These are phyloP conservation scores for Ctenodactylus gundi DNA, from an alignment of 2,113 vertebrate genomes.

Conservation along the genomic window DNA sequence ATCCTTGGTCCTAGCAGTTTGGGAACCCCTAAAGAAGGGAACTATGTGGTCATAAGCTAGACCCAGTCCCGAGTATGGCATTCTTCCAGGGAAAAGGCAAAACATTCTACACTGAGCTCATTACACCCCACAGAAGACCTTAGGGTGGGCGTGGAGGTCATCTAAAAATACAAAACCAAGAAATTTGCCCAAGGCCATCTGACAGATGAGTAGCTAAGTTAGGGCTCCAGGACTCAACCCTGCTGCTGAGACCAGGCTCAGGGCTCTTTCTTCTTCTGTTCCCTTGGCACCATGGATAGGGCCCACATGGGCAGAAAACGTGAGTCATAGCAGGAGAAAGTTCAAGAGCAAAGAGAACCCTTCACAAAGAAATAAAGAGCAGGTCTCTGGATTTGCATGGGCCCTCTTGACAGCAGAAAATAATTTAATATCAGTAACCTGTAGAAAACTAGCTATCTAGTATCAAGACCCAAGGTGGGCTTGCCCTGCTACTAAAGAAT, in stretches of 20 bases:
- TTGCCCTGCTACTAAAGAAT: not conserved
- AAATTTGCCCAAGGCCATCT: not conserved
- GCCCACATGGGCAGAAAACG: not conserved
- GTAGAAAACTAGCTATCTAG: not conserved
- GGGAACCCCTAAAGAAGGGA: not conserved
- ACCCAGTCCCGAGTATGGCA: not conserved
- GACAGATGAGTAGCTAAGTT: not conserved
- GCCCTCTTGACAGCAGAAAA: not conserved
- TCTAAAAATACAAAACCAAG: not conserved
- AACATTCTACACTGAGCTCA: not conserved
- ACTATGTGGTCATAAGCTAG: not conserved
- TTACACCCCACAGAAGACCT: not conserved
- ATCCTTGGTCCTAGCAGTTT: not conserved
- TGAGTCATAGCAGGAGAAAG: not conserved
- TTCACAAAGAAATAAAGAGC: not conserved
- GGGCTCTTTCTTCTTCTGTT: not conserved
- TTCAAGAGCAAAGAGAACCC: not conserved
- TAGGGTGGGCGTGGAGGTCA: not conserved
- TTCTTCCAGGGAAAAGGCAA: not conserved
- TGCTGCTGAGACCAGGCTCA: not conserved
- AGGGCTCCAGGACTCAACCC: not conserved
- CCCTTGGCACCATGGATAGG: not conserved
- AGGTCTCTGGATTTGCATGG: not conserved
- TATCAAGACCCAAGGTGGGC: not conserved
- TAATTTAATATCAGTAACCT: not conserved